These are phyloP conservation scores for Smittia aterrima DNA, from an alignment of 2,888 invertebrate species.

Conservation along the genomic window DNA sequence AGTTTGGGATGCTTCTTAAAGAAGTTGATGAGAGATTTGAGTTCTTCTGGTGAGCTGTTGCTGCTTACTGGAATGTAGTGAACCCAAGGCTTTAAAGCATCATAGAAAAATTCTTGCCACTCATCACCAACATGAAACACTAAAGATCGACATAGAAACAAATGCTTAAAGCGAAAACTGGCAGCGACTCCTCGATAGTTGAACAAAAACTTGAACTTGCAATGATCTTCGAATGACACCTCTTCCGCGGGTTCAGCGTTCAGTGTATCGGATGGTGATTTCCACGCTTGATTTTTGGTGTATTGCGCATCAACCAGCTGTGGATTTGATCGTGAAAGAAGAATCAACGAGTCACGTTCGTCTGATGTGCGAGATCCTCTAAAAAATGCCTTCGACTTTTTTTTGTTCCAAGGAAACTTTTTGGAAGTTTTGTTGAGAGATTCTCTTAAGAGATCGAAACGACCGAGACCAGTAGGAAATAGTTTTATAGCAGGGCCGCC, in stretches of 20 bases:
- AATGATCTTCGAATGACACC: slow-evolving; percentile 87
- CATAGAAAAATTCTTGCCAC: slow-evolving; percentile 95
- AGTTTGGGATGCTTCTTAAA: slow-evolving; percentile 71
- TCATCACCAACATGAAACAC: slow-evolving; percentile 93
- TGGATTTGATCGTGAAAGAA: slow-evolving; percentile 73
- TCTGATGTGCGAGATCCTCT: slow-evolving; percentile 91
- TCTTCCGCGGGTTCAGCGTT: slow-evolving; percentile 79
- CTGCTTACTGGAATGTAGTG: slow-evolving; percentile 83
- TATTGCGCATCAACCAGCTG: slow-evolving; percentile 87
- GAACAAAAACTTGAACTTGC: slow-evolving; percentile 89
- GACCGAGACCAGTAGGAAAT: slow-evolving; percentile 89
- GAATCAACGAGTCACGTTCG: slow-evolving; percentile 83
- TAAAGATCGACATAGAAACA: slow-evolving; percentile 87
- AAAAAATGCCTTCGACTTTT: slow-evolving; percentile 75
- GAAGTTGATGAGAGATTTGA: slow-evolving; percentile 72
- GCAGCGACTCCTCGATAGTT: slow-evolving; percentile 97
- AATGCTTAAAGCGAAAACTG: slow-evolving; percentile 93
- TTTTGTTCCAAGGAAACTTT: slow-evolving; percentile 72
- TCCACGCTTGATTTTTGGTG: slow-evolving; percentile 99
- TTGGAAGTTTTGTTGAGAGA: slow-evolving; percentile 66
- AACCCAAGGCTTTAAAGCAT: slow-evolving; percentile 86
- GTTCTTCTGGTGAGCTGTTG: slow-evolving; percentile 64
- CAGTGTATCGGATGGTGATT: slow-evolving; percentile 90
- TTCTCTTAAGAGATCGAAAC: slow-evolving; percentile 84
- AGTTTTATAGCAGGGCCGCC: slow-evolving; percentile 94